Evolutionary conservation across 1,140 invertebrate species (phyloP), one percentile per base, ranked within the genome.

Genomic region (Panagrolaimus sp.): DNA sequence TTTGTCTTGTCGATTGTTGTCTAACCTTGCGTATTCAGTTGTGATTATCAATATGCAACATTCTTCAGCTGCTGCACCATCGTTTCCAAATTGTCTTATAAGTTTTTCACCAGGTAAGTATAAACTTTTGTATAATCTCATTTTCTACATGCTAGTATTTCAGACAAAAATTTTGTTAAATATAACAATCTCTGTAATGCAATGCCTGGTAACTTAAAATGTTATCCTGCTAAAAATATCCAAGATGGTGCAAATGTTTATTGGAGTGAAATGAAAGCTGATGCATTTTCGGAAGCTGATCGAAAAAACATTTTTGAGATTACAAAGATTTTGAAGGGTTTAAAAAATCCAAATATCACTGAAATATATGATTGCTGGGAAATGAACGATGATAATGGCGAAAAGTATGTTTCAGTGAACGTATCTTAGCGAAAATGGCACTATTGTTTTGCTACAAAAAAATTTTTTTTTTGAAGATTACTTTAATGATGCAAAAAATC

Each of bases 301-400:
- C 87, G 95, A 71, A 89, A 93, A 77, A 87, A 95, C 68, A 98
- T 99, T 86, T 89, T 93, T 45, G 96, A 98, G 85, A 96, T 99
- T 85, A 95, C 95, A 16, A 95, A 98, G 85, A 98, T 98, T 95
- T 85, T 99, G 71, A 98, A 99, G 86, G 94, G 95, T 76, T 87
- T 99, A 14, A 95, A 98, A 84, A 96, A 99, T 87, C 93, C 95
- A 42, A 98, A 99, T 85, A 99, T 99, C 82, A 95, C 98, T 67
- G 87, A 95, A 51, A 98, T 98, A 86, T 98, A 96, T 86, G 96
- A 98, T 84, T 98, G 96, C 84, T 99, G 95, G 94, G 95, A 98
- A 86, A 91, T 93, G 53, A 89, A 89, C 44, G 89, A 91, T 70
- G 72, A 82, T 44, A 89, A 89, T 43, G 84, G 84, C 27, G 92